Percentiles rank a stretch among this genome's conserved stretches.
phyloP scores from a whole-genome alignment of 2,888 invertebrate species.

The Lottia scabra region DNA sequence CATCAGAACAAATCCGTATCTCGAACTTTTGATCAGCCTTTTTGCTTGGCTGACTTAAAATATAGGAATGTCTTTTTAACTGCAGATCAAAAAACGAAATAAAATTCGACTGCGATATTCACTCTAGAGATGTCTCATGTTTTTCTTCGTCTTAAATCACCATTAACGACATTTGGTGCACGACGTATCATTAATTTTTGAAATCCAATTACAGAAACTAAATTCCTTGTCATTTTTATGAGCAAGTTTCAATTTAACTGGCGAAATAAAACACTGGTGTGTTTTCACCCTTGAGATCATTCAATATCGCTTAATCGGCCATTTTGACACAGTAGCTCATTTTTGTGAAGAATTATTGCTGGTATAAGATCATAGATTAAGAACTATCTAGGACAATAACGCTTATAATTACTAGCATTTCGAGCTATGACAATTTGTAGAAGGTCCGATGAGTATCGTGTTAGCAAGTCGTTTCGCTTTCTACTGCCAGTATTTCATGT shows the following conservation, averaged over 20 bases:
- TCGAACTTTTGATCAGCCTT: no score
- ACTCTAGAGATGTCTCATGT: not conserved
- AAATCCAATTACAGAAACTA: constrained; percentile 7
- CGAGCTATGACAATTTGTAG: not conserved
- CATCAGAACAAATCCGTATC: not conserved
- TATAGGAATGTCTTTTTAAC: not conserved
- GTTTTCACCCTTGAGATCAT: constrained; percentile 5
- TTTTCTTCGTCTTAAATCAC: not conserved
- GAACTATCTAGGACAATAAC: not conserved
- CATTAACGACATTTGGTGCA: constrained; percentile 4
- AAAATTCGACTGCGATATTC: not conserved
- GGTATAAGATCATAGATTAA: not conserved
- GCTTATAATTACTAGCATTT: constrained; percentile 2
- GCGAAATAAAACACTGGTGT: constrained; percentile 2
- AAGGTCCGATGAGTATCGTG: not conserved
- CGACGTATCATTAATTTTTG: constrained; percentile 5
- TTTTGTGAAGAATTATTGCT: not conserved
- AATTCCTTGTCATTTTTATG: not conserved
- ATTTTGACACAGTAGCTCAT: constrained; percentile 1
- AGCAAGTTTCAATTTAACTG: constrained; percentile 1
- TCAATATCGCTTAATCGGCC: constrained; percentile 7
- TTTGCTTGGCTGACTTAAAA: not conserved
- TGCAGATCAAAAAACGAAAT: not conserved
- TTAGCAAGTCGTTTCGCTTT: not conserved
- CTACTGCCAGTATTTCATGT: no score